Conservation (phyloP, 2,113 vertebrate genomes). For the Pachycephala philippinensis region DNA sequence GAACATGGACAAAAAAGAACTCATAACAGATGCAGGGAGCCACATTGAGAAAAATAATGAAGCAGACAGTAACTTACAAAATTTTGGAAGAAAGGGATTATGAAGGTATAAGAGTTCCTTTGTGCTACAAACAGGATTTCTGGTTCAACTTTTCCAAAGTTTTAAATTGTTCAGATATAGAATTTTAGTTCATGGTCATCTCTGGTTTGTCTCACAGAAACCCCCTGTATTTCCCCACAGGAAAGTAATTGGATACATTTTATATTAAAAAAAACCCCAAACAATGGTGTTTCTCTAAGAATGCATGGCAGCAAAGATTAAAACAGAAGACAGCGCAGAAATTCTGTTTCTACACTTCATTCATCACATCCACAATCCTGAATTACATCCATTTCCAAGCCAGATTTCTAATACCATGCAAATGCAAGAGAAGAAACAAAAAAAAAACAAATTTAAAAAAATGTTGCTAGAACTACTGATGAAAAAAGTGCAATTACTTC, state of each 20-base stretch:
- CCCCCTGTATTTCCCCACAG: fast-evolving
- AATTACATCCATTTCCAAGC: not conserved
- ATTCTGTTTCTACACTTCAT: not conserved
- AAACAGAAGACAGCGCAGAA: not conserved
- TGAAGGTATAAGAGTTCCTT: not conserved
- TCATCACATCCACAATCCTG: not conserved
- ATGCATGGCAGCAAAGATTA: not conserved
- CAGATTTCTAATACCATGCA: not conserved
- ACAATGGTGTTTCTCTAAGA: not conserved
- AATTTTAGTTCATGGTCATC: not conserved
- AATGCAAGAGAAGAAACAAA: not conserved
- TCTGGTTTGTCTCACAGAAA: not conserved
- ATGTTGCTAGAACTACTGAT: not conserved
- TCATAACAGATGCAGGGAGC: not conserved
- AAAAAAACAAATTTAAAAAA: not conserved
- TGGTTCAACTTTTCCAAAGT: not conserved
- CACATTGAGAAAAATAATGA: not conserved
- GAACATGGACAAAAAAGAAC: not conserved
- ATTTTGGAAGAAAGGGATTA: not conserved
- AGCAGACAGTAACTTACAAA: fast-evolving
- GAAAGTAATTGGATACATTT: not conserved
- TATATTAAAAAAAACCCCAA: not conserved
- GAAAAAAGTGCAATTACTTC: not conserved
- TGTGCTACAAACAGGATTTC: not conserved
- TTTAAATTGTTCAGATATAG: not conserved